Evolutionary conservation across 2,113 vertebrate species (phyloP).

Genomic region (Equus przewalskii): DNA sequence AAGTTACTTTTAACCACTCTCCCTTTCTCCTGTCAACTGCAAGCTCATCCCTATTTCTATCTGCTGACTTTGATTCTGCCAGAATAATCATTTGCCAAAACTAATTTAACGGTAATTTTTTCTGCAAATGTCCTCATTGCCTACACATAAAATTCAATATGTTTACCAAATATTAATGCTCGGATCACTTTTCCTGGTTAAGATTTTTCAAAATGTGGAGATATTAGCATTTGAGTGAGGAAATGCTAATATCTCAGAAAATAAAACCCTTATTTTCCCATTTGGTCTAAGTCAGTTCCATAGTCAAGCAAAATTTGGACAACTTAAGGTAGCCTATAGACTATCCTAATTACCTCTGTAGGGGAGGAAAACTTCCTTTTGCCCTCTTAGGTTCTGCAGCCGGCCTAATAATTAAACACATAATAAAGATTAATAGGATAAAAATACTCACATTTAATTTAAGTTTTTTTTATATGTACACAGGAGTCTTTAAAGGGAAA

Average conservation of each 20-base stretch:
- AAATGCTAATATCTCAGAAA: background rate
- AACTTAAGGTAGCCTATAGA: background rate
- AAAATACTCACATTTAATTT: background rate
- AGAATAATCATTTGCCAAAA: constrained; percentile 24
- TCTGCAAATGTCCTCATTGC: background rate
- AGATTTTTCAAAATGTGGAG: background rate
- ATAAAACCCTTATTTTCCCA: background rate
- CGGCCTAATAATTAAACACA: background rate
- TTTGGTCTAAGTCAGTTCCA: background rate
- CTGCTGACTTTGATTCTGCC: background rate
- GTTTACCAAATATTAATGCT: constrained; percentile 37
- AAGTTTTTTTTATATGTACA: background rate
- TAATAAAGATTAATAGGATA: background rate
- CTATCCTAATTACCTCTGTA: background rate
- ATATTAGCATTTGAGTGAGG: background rate
- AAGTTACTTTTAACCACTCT: background rate
- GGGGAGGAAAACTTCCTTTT: background rate
- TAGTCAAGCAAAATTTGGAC: background rate
- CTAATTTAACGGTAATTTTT: background rate
- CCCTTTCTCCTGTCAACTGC: background rate
- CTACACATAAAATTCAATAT: background rate
- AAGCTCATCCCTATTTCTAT: background rate
- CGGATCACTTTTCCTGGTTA: background rate
- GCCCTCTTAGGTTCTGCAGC: background rate
- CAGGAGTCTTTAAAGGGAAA: background rate